phyloP scores from a whole-genome alignment of 2,797 vertebrate species.

The Betta splendens region DNA sequence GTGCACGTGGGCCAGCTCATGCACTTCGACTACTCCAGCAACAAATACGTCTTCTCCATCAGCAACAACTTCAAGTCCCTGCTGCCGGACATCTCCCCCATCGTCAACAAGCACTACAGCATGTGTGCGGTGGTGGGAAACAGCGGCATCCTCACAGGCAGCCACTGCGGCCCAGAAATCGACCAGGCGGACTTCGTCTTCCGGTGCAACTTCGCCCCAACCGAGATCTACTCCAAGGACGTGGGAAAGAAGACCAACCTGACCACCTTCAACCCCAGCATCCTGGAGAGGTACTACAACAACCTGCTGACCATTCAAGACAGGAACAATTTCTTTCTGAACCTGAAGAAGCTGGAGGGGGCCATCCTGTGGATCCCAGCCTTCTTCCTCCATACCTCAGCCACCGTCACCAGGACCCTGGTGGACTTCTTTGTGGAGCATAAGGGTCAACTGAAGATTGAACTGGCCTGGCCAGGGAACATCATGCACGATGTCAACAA shows the following conservation, averaged over 20 bases:
- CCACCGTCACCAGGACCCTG: conserved; percentile 94
- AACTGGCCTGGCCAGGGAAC: conserved; percentile 97
- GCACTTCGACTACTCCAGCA: conserved; percentile 99
- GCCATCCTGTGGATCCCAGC: conserved; percentile 98
- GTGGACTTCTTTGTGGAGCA: conserved; percentile 99
- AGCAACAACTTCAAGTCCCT: conserved; percentile 95
- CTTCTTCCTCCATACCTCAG: conserved; percentile 98
- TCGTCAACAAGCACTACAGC: conserved; percentile 93
- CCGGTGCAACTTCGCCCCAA: conserved; percentile 97
- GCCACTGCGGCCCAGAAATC: conserved; percentile 93
- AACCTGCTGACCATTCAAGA: conserved; percentile 98
- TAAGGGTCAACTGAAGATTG: conserved; percentile 91
- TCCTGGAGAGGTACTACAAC: conserved; percentile 98
- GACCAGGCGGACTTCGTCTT: conserved; percentile 97
- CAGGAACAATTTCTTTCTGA: conserved; percentile 97
- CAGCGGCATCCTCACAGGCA: conserved; percentile 95
- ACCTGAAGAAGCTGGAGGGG: conserved; percentile 94
- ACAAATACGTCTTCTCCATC: conserved; percentile 98
- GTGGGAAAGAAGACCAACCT: conserved; percentile 97
- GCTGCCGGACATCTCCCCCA: conserved; percentile 91
- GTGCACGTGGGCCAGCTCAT: conserved; percentile 95
- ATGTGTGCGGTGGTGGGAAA: conserved; percentile 95
- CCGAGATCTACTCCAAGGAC: conserved; percentile 92
- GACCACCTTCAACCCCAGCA: conserved; percentile 98
- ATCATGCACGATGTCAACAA: conserved; percentile 99